Evolutionary conservation across 2,797 vertebrate species (phyloP).

Genomic region (Jordanella pulchra): DNA sequence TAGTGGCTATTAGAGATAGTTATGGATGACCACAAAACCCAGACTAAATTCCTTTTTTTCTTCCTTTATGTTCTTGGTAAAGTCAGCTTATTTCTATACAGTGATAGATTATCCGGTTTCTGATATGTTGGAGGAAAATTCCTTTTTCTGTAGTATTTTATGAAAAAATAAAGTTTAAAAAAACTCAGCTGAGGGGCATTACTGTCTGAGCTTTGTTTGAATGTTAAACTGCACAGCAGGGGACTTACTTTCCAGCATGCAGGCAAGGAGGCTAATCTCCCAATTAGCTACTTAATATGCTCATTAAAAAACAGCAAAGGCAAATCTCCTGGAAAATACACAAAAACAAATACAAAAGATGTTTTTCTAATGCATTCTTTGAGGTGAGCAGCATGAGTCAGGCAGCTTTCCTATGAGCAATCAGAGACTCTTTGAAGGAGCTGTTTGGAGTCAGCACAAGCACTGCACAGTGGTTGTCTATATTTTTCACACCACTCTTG

Average conservation of each 20-base stretch:
- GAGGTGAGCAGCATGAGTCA: conserved; percentile 28
- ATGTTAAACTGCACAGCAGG: conserved; percentile 66
- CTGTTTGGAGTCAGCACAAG: conserved; percentile 31
- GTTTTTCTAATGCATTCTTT: conserved; percentile 40
- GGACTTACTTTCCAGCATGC: conserved; percentile 58
- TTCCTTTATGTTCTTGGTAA: conserved; percentile 22
- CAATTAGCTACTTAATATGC: conserved; percentile 73
- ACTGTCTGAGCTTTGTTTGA: conserved; percentile 66
- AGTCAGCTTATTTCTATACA: conserved; percentile 28
- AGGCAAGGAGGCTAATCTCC: conserved; percentile 67
- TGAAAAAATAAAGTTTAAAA: conserved; percentile 49
- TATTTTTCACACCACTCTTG: conserved; percentile 31
- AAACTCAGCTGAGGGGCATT: conserved; percentile 61
- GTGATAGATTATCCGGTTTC: conserved; percentile 53
- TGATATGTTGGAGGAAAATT: conserved; percentile 48
- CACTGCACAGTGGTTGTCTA: conserved; percentile 8
- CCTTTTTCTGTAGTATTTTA: conserved; percentile 55
- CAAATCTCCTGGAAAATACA: conserved; percentile 62
- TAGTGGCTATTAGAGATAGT: conserved; percentile 30
- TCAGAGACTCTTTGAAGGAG: conserved; percentile 31
- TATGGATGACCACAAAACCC: conserved; percentile 21
- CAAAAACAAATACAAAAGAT: conserved; percentile 53
- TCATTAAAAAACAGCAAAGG: conserved; percentile 67
- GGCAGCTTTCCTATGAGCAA: conserved; percentile 17
- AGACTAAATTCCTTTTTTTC: conserved; percentile 16